Base-by-base conservation (phyloP, 2,888 invertebrate species). In the Lutraria lutraria region DNA sequence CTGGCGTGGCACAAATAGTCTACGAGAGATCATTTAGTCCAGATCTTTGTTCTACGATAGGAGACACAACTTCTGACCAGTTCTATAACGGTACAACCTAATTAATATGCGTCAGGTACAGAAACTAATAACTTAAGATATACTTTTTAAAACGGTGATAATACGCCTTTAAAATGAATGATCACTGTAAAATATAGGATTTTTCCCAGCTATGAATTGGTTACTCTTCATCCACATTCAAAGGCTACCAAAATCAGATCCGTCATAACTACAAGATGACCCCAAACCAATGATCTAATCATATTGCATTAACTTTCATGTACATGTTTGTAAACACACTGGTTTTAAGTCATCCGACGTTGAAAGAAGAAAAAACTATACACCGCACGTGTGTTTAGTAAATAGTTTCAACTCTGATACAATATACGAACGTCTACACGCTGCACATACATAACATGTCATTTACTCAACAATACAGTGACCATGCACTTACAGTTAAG, bases 1-100 rank as follows among this genome's bases (percentile, higher is more conserved):
- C 68, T 53, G 56, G 43, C 16, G 54, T 76, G 54, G 29, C 84
- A 76, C 80, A 87, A 76, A 87, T 29, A 83, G 54, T 79, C 56
- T 72, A 60, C 15, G 34, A 60, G n/a, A 34, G 76, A 31, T 54
- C 83, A 83, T 87, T 29, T 76, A 56, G 76, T 56, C 76, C 29
- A 15, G 25, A 34, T 76, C 63, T 25, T 25, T 25, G 21, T 68
- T 68, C 12, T 10, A n/a, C n/a, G 25, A 68, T 56, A 56, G 3
- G 2, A 56, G 15, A 13, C 19, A 13, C 19, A 13, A 19, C 19
- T 6, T 68, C 12, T n/a, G 63, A 13, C 12, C 63, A 12, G 25
- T 68, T 68, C 25, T 60, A 15, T 25, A 68, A n/a, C 25, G n/a
- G 25, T 68, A 68, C 63, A 25, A 25, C 10, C 25, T 12, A 68